These are phyloP conservation scores for Capromys pilorides DNA, from an alignment of 2,797 vertebrate species.

Conservation along the genomic window DNA sequence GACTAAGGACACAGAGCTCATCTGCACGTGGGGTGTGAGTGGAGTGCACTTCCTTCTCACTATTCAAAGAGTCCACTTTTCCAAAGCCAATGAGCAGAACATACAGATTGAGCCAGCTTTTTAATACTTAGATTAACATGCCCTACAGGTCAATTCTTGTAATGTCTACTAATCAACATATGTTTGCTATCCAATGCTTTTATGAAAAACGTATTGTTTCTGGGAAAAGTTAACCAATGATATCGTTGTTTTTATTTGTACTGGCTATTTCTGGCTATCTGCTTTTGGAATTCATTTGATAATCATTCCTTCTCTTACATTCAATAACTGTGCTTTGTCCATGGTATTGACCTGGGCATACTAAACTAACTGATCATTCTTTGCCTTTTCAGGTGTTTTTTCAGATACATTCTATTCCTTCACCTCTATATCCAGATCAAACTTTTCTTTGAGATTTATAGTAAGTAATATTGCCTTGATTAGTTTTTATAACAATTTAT, in stretches of 20 bases:
- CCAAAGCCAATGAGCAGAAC: not conserved
- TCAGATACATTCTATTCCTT: not conserved
- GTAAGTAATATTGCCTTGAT: not conserved
- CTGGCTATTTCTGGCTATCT: not conserved
- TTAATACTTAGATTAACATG: not conserved
- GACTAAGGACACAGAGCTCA: not conserved
- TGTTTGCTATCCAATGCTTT: not conserved
- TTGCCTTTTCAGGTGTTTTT: not conserved
- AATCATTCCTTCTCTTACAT: not conserved
- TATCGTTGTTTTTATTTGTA: not conserved
- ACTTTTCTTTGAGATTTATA: not conserved
- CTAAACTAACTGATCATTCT: not conserved
- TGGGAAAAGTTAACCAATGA: not conserved
- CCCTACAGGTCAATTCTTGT: not conserved
- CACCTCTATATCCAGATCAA: not conserved
- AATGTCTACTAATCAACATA: not conserved
- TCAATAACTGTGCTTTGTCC: not conserved
- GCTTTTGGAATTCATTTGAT: not conserved
- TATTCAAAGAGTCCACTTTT: slow-evolving; percentile 6
- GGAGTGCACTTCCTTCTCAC: not conserved
- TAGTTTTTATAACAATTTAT: not conserved
- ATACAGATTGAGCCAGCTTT: not conserved
- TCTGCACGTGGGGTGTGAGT: not conserved
- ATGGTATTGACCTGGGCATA: not conserved
- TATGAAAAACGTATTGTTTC: slow-evolving; percentile 26